Evolutionary conservation across 2,888 invertebrate species (phyloP).

Genomic region (Eucera pruinosa): DNA sequence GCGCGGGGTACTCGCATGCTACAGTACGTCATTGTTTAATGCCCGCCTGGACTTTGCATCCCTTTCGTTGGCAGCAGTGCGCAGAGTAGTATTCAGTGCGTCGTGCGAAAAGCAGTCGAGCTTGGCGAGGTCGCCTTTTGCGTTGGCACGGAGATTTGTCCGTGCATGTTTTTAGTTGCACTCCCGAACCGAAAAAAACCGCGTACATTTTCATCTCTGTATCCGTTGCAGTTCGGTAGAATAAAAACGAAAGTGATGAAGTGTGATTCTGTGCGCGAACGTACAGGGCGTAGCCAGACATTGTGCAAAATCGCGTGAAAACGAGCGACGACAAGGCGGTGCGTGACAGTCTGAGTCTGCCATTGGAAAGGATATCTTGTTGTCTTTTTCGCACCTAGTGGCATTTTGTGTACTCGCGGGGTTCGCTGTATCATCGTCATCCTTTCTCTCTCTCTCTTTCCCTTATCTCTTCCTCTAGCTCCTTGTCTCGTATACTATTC

Average conservation of each 20-base stretch:
- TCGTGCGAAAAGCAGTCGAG: slow-evolving; percentile 76
- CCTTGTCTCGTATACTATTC: slow-evolving; percentile 37
- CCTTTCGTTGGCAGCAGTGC: slow-evolving; percentile 72
- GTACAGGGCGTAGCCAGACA: slow-evolving; percentile 69
- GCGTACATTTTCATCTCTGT: slow-evolving; percentile 17
- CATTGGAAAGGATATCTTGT: slow-evolving; percentile 71
- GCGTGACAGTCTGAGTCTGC: slow-evolving; percentile 69
- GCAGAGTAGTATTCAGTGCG: slow-evolving; percentile 69
- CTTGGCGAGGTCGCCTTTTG: slow-evolving; percentile 75
- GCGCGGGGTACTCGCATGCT: background rate
- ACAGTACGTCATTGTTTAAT: slow-evolving; percentile 22
- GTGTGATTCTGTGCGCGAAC: slow-evolving; percentile 53
- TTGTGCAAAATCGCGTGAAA: slow-evolving; percentile 64
- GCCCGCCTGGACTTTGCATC: slow-evolving; percentile 59
- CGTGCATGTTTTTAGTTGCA: slow-evolving; percentile 50
- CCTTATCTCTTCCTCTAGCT: slow-evolving; percentile 27
- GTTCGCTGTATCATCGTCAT: slow-evolving; percentile 55
- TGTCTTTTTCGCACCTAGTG: slow-evolving; percentile 57
- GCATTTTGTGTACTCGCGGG: slow-evolving; percentile 51
- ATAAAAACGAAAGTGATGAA: slow-evolving; percentile 42
- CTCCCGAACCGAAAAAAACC: slow-evolving; percentile 20
- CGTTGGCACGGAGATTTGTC: slow-evolving; percentile 61
- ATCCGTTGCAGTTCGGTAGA: slow-evolving; percentile 9
- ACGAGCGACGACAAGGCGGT: slow-evolving; percentile 60
- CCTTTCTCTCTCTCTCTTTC: slow-evolving; percentile 38